phyloP scores from a whole-genome alignment of 2,888 invertebrate genomes.

The Cryptocheilus praepositus region DNA sequence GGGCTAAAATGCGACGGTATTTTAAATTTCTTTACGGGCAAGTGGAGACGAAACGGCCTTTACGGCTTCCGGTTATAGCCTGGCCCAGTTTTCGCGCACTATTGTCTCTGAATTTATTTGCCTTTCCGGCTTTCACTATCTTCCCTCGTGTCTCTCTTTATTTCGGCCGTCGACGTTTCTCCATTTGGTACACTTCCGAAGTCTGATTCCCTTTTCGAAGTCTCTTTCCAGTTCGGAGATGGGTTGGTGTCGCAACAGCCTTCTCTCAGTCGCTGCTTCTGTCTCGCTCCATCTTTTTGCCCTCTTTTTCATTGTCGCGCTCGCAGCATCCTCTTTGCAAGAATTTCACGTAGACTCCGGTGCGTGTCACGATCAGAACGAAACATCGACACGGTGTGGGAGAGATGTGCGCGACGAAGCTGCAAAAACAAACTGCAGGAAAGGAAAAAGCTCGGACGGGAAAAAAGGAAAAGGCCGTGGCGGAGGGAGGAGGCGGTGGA shows the following conservation, averaged over 20 bases:
- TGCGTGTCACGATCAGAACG: conserved; percentile 23
- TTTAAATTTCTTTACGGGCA: too few relatives aligned
- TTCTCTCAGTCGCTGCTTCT: neutral
- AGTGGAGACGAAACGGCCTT: too few relatives aligned
- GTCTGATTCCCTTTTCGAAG: conserved; percentile 48
- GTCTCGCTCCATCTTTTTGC: conserved; percentile 4
- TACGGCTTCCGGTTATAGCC: too few relatives aligned
- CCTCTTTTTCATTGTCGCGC: neutral
- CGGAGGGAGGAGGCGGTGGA: neutral
- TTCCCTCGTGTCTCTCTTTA: conserved; percentile 5
- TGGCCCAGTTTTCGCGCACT: too few relatives aligned
- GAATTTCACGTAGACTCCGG: conserved; percentile 1
- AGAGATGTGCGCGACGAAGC: too few relatives aligned
- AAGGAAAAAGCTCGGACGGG: conserved; percentile 6
- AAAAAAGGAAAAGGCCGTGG: neutral
- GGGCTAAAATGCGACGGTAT: too few relatives aligned
- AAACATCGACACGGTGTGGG: conserved; percentile 14
- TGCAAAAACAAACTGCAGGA: neutral
- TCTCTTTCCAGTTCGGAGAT: conserved; percentile 25
- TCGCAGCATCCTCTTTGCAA: neutral
- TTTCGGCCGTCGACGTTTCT: conserved; percentile 19
- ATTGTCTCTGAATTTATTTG: conserved; percentile 30
- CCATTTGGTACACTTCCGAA: conserved; percentile 41
- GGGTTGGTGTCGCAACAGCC: too few relatives aligned
- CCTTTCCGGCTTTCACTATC: conserved; percentile 9